Evolutionary conservation across 2,888 invertebrate species (phyloP).

Genomic region (Napeogenes sylphis): DNA sequence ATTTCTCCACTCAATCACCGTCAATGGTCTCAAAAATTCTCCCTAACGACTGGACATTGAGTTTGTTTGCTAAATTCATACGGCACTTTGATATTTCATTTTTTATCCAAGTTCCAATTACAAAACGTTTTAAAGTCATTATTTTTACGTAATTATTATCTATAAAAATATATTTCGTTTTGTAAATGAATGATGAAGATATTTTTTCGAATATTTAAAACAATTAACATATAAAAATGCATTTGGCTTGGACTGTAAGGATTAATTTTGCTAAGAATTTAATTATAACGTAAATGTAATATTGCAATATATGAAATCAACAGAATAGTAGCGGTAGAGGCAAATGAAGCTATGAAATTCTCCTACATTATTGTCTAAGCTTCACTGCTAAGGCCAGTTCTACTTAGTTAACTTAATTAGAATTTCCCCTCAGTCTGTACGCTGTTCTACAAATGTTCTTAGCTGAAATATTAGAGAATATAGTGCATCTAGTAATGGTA

Average conservation of each 20-base stretch:
- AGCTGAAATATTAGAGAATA: constrained; percentile 49
- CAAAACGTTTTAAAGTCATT: constrained; percentile 1
- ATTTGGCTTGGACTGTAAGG: background rate
- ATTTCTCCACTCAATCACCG: constrained; percentile 28
- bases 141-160: too few species aligned
- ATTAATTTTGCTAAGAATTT: background rate
- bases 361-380: constrained; percentile 33
- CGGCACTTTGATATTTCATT: constrained; percentile 6
- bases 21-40: constrained; percentile 27
- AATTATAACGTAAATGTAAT: background rate
- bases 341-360: constrained; percentile 31
- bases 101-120: constrained; percentile 16
- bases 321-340: constrained; percentile 23
- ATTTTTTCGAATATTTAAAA: too few species aligned
- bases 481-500: constrained; percentile 17
- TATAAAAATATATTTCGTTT: too few species aligned
- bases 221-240: background rate
- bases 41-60: constrained; percentile 26
- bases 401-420: constrained; percentile 63
- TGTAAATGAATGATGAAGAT: too few species aligned
- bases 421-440: constrained; percentile 48
- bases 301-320: constrained; percentile 7
- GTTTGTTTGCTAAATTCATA: constrained; percentile 25
- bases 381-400: constrained; percentile 40
- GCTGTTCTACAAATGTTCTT: constrained; percentile 48